These are phyloP conservation scores for Poeciliopsis retropinna DNA, from an alignment of 2,113 vertebrate species.

Conservation along the genomic window DNA sequence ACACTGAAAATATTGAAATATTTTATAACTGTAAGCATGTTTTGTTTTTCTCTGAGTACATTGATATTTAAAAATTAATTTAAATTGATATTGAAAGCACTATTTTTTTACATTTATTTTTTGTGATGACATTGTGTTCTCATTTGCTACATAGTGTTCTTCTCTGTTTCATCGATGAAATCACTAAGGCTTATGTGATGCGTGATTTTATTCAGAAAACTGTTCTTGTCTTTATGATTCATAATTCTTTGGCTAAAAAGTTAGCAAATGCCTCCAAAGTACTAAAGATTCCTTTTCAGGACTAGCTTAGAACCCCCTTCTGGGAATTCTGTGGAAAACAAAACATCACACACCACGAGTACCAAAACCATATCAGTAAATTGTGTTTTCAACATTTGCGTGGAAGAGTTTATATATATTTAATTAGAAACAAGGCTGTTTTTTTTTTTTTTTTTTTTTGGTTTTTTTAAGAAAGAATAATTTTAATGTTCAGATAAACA, in stretches of 20 bases:
- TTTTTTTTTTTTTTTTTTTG: too few species aligned
- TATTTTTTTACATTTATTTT: not conserved
- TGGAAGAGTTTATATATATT: not conserved
- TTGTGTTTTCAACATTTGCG: not conserved
- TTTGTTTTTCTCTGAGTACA: not conserved
- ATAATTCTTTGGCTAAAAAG: not conserved
- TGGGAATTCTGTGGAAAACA: not conserved
- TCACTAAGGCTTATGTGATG: not conserved
- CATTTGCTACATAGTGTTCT: not conserved
- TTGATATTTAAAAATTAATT: too few species aligned
- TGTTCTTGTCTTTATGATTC: not conserved
- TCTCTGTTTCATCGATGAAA: not conserved
- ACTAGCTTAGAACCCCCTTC: not conserved
- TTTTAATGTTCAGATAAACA: too few species aligned
- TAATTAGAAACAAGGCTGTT: too few species aligned
- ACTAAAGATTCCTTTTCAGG: not conserved
- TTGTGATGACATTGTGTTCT: not conserved
- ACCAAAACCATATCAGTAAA: not conserved
- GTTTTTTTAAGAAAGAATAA: too few species aligned
- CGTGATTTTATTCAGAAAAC: not conserved
- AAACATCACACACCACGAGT: not conserved
- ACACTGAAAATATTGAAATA: too few species aligned
- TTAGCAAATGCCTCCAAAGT: not conserved
- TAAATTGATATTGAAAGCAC: too few species aligned
- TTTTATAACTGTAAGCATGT: not conserved